phyloP scores from a whole-genome alignment of 2,113 vertebrate species.

The Ctenomys sociabilis region DNA sequence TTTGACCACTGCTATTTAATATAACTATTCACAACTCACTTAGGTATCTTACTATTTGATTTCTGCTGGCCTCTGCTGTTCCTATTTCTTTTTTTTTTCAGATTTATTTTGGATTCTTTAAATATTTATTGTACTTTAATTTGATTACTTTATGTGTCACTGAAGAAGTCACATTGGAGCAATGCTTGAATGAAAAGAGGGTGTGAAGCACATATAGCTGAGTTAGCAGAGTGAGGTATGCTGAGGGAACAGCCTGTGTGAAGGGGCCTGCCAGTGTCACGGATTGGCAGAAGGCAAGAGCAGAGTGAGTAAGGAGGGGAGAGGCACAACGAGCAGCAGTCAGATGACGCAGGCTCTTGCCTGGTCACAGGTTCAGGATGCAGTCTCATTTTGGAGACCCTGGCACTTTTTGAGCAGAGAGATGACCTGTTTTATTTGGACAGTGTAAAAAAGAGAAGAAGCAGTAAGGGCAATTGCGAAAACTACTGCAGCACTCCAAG shows the following conservation, averaged over 20 bases:
- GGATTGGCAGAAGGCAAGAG: neutral
- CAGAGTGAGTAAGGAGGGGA: neutral
- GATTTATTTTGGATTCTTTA: slow-evolving; percentile 16
- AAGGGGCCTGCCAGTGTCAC: neutral
- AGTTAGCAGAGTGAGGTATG: neutral
- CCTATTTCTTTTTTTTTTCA: neutral
- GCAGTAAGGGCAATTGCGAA: neutral
- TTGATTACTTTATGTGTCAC: neutral
- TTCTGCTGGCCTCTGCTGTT: neutral
- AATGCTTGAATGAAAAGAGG: neutral
- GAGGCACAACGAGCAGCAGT: neutral
- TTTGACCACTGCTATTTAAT: slow-evolving; percentile 21
- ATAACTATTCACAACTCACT: neutral
- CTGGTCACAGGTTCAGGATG: neutral
- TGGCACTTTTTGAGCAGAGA: neutral
- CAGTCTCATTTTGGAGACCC: neutral
- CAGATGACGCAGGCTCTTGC: neutral
- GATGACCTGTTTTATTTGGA: neutral
- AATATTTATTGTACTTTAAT: neutral
- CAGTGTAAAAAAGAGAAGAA: neutral
- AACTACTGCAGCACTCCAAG: neutral
- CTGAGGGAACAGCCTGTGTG: neutral
- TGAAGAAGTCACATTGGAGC: neutral
- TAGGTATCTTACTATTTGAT: neutral
- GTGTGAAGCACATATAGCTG: neutral